Base-by-base conservation (phyloP, 2,113 vertebrate genomes). In the Plectropomus leopardus region DNA sequence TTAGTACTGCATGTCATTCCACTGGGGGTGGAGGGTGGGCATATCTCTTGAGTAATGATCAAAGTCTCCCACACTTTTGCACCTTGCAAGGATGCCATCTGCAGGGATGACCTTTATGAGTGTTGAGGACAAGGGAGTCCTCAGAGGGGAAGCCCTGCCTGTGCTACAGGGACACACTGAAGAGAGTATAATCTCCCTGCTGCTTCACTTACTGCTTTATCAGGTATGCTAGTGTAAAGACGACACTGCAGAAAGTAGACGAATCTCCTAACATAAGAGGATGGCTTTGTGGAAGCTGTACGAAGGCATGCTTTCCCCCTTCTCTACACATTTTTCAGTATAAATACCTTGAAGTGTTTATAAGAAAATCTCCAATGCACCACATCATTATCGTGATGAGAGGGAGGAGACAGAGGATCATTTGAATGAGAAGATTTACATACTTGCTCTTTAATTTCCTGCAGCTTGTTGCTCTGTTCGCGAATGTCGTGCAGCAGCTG, bases 381-480 rank as follows among this genome's bases (percentile, higher is more conserved):
- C 32, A 61, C 50, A 76, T 75, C 30, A 63, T 84, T 72, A 60
- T 50, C 4, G 5, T 69, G 26, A 84, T 75, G 72, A 80, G 16
- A 11, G 28, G 64, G 47, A 72, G 54, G 32, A 45, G 21, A 70
- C 58, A 26, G 24, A 30, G 34, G 30, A 79, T 51, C 1, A 48
- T n/a, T 24, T 58, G 48, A 81, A 70, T 51, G 50, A 79, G 34
- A 63, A 61, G 28, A 76, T 80, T 63, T 50, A 83, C 87, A 68
- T 95, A 99, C 98, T 96, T 99, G 98, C 90, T 99, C 98, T 94
- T 99, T 99, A 95, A 99, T 99, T 94, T 99, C 98, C 86, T 99
- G 98, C 86, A 99, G 96, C 94, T 99, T 99, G 95, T 96, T 96
- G 95, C 98, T 98, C 92, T 99, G 98, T 83, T 99, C 98, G 69